Evolutionary conservation across 2,888 invertebrate species (phyloP), one percentile per base, ranked within the genome.

Genomic region (Cerastis rubricosa): DNA sequence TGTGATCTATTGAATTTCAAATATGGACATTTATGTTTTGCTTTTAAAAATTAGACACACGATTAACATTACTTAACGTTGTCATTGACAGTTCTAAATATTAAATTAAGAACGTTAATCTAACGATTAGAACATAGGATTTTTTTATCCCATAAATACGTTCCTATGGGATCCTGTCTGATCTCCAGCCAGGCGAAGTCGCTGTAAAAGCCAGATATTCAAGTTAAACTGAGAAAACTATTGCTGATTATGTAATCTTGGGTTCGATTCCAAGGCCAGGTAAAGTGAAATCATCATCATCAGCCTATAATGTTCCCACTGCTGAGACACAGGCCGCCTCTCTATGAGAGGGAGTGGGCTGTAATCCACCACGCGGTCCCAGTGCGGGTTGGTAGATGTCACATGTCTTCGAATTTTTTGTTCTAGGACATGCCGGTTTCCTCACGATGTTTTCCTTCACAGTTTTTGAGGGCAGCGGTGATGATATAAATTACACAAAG

Each of bases 1-100:
- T 80, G 77, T 78, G 61, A 74, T 70, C 70, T 57, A 84, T 85
- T 84, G 76, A 83, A 86, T 81, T 81, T 78, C 57, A 66, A 78
- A 78, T n/a, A n/a, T 19, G 35, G 14, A 14, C 76, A 45, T 65
- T 81, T 25, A 45, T 19, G n/a, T 47, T 54, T 59, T 61, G 19
- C 1, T 47, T 73, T 80, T 19, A 63, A 81, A 75, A 75, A 51
- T 40, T 17, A 35, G 25, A 12, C 12, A 64, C 76, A 17, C 14
- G 65, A 47, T 40, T 25, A 43, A 47, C 14, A 8, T 51, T 74
- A 51, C 1, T 22, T 47, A 0, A 5, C 6, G 40, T 47, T 14
- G 22, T 8, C n/a, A 78, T 45, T 47, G 67, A 40, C 79, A 79
- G 43, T 19, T 77, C n/a, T 19, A 40, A 76, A 49, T 14, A 57